Base-by-base conservation (phyloP, 1,140 invertebrate species). In the Lysiphlebus fabarum region DNA sequence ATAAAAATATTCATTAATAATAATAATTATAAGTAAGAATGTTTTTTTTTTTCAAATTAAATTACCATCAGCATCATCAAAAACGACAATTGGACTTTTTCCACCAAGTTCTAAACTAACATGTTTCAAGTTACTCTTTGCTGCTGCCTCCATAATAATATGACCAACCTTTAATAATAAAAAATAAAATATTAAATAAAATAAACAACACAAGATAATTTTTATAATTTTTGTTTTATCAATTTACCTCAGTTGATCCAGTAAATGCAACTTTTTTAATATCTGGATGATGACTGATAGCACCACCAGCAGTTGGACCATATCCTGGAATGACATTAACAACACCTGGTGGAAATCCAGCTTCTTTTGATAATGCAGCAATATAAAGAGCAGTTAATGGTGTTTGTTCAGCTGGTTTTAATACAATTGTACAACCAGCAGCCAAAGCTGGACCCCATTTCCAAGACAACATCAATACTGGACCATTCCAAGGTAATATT, bases 391-490 rank as follows among this genome's bases (percentile, higher is more conserved):
- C 92, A 4, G 88, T 91, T 0, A 98, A 77, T 1, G 95, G 95
- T 0, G 96, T 98, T 77, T 96, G 93, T 75, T 98, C 95, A 0
- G 95, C 93, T 1, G 92, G 91, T 74, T 98, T 97, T 62, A 96
- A 72, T 9, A 98, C 83, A 33, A 95, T 79, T 0, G 90, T 93
- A 68, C 93, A 96, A n/a, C 91, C 92, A 58, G 87, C 82, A 33
- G 90, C 87, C 41, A 96, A 72, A 6, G 92, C 92, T 4, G 93
- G 92, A 0, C 84, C 92, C 77, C 89, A 85, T 74, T 96, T 96
- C 90, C 90, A 92, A 1, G 85, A 76, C 11, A 82, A 69, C 90
- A 95, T 91, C 87, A 93, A 88, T 53, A 92, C 67, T 0, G 94
- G 94, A 71, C 89, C 95, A 75, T 96, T 96, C 93, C 93, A 96